Percentiles rank a stretch among this genome's conserved stretches.
phyloP scores from a whole-genome alignment of 2,888 invertebrate species.

The Drosophila dives region DNA sequence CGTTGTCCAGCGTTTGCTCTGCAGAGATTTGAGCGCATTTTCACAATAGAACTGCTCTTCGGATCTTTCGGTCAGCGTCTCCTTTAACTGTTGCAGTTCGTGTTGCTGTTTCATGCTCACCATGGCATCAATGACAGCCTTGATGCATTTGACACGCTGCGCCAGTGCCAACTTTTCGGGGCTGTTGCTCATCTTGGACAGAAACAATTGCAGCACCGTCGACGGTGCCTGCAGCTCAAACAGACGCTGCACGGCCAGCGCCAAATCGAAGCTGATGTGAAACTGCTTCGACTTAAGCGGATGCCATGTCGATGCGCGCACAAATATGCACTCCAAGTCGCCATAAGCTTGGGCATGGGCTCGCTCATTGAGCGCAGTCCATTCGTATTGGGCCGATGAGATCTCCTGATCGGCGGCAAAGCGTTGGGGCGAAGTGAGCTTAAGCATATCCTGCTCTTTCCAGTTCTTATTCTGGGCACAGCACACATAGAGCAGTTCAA shows the following conservation, averaged over 20 bases:
- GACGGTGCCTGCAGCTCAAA: constrained; percentile 81
- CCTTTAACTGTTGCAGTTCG: constrained; percentile 78
- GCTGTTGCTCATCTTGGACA: constrained; percentile 82
- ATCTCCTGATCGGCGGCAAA: constrained; percentile 85
- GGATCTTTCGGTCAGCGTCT: constrained; percentile 83
- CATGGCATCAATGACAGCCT: constrained; percentile 83
- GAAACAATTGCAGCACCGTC: constrained; percentile 82
- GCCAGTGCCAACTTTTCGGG: constrained; percentile 80
- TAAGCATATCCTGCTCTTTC: constrained; percentile 79
- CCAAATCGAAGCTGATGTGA: constrained; percentile 83
- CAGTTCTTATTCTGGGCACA: constrained; percentile 82
- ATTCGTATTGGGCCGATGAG: constrained; percentile 88
- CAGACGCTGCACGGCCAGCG: constrained; percentile 81
- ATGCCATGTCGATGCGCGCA: constrained; percentile 82
- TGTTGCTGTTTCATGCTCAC: constrained; percentile 81
- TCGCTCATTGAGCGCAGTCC: constrained; percentile 88
- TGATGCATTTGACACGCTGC: constrained; percentile 82
- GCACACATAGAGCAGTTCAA: constrained; percentile 82
- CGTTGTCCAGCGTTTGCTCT: constrained; percentile 83
- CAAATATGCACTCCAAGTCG: constrained; percentile 82
- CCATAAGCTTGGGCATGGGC: constrained; percentile 82
- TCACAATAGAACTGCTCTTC: constrained; percentile 91
- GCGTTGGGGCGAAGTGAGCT: constrained; percentile 78
- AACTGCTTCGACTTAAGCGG: constrained; percentile 84
- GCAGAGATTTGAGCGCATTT: constrained; percentile 87